Base-by-base conservation (phyloP, 2,888 invertebrate species). In the Drosophila neonasuta region DNA sequence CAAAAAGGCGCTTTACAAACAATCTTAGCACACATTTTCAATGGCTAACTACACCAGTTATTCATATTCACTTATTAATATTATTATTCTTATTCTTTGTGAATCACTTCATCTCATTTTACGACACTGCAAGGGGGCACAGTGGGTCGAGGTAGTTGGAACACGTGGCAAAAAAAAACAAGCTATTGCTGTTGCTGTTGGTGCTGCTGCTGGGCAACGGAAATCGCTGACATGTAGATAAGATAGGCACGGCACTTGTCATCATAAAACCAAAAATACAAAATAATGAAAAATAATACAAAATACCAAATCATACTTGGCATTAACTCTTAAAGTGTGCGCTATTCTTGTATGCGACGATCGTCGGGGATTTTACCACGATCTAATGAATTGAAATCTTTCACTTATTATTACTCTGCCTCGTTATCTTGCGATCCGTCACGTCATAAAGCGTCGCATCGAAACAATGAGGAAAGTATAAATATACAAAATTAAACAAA, bases 1-100 rank as follows among this genome's bases (percentile, higher is more conserved):
- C 71, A 71, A 54, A 66, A 66, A 17, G 17, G 36, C 20, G 34
- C 39, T 70, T 62, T 29, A 32, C 42, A 62, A 74, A 74, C 59
- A 71, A 60, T 67, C 48, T 67, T 71, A 74, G 42, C 75, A 74
- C 71, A 74, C 67, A 62, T 74, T 67, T 46, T 7, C 29, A 32
- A 41, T 39, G 44, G 11, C 41, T 55, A 55, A 46, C 3, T 13
- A 15, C 41, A 15, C 11, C 30, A 39, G 20, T 48, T 60, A 20
- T 54, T 60, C n/a, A 46, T 32, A 17, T 41, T 41, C 39, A 41
- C 6, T 1, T 36, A 32, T 36, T 49, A n/a, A 44, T 58, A 30
- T 57, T 58, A n/a, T 54, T 58, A 17, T 45, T 20, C 0, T 6
- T 24, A 24, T 6, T 41, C 5, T 8, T 36, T 41, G 11, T 66